Percentiles rank a stretch among this genome's conserved stretches.
phyloP scores from a whole-genome alignment of 2,113 vertebrate species.

The Collichthys lucidus region DNA sequence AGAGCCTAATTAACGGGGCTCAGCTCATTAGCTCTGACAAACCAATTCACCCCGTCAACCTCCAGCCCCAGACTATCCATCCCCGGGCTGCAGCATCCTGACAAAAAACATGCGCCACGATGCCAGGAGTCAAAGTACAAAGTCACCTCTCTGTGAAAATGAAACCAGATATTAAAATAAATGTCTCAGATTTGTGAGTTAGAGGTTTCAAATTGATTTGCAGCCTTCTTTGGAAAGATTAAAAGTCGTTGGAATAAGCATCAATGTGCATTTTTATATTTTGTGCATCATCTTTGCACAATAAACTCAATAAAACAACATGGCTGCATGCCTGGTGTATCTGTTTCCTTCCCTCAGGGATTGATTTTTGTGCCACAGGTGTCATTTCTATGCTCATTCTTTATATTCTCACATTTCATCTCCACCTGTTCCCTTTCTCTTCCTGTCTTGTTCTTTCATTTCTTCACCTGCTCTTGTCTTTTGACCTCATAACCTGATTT shows the following conservation, averaged over 20 bases:
- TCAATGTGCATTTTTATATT: not conserved
- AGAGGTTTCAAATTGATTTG: not conserved
- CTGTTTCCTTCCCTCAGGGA: rapidly evolving
- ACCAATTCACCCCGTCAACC: slow-evolving; percentile 70
- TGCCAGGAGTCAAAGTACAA: not conserved
- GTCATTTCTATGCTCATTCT: not conserved
- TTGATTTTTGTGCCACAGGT: not conserved
- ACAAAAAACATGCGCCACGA: not conserved
- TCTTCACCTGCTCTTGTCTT: slow-evolving; percentile 67
- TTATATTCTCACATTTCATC: slow-evolving; percentile 56
- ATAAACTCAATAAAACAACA: not conserved
- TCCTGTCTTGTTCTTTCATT: slow-evolving; percentile 39
- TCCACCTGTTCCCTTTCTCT: slow-evolving; percentile 34
- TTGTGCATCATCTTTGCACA: not conserved
- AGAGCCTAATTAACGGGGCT: slow-evolving; percentile 81
- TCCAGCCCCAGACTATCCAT: slow-evolving; percentile 17
- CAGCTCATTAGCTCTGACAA: slow-evolving; percentile 82
- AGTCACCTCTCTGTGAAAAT: not conserved
- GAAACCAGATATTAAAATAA: not conserved
- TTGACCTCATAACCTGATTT: slow-evolving; percentile 81
- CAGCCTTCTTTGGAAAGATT: not conserved
- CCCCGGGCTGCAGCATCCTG: not conserved
- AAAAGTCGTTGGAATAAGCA: not conserved
- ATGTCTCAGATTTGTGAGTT: not conserved
- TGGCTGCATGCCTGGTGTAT: not conserved